These are phyloP conservation scores for Marisa cornuarietis DNA, from an alignment of 1,140 invertebrate genomes.

Conservation along the genomic window DNA sequence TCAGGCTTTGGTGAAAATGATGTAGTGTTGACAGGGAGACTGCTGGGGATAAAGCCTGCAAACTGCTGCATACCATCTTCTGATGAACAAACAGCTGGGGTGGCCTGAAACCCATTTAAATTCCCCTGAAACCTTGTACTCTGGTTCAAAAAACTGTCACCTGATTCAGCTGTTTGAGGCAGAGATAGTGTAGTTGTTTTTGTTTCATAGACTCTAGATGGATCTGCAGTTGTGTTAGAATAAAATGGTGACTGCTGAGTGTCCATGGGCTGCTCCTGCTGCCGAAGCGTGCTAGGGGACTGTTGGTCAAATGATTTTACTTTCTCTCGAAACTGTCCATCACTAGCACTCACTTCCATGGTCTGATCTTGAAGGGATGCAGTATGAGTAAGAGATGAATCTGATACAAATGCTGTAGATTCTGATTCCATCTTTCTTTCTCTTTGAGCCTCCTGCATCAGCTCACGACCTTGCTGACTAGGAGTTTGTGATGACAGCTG, in stretches of 20 bases:
- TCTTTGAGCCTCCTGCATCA: conserved; percentile 3
- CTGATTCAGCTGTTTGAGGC: conserved; percentile 11
- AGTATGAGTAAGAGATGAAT: no score
- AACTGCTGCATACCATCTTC: no score
- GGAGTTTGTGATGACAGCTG: neutral
- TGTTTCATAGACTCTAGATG: no score
- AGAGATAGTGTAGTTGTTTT: neutral
- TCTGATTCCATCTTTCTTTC: conserved; percentile 12
- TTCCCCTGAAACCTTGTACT: conserved; percentile 11
- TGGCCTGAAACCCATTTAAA: conserved; percentile 13
- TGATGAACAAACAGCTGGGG: neutral
- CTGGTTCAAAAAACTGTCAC: neutral
- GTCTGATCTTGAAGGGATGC: no score
- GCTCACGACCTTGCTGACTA: neutral
- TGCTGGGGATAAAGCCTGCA: no score
- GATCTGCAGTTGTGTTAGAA: no score
- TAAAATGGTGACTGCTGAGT: conserved; percentile 24
- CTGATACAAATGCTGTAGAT: conserved; percentile 2
- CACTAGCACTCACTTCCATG: no score
- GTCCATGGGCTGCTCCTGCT: conserved; percentile 20
- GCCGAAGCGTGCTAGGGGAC: neutral
- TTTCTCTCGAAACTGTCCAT: no score
- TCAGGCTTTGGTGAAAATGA: no score
- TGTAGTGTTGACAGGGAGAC: no score
- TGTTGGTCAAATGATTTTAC: no score